Conservation (phyloP, 1,140 invertebrate genomes). For the Drosophila hydei region DNA sequence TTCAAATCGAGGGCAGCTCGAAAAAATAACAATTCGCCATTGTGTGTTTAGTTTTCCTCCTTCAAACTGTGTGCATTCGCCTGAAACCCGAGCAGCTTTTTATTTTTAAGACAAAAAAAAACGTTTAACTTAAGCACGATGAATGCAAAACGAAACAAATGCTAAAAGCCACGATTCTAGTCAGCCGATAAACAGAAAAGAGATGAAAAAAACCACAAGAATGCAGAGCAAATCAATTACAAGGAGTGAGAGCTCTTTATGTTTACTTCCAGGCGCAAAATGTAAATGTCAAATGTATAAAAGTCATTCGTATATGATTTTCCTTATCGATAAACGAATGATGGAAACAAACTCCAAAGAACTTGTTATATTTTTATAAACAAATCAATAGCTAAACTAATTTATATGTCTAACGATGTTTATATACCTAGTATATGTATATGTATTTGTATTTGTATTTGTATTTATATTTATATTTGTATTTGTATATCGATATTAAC, state of each 20-base stretch:
- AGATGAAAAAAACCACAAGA: slow-evolving; percentile 22
- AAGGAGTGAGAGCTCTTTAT: slow-evolving; percentile 56
- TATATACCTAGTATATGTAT: slow-evolving; percentile 42
- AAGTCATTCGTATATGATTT: slow-evolving; percentile 63
- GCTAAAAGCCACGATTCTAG: slow-evolving; percentile 30
- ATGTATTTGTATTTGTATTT: slow-evolving; percentile 51
- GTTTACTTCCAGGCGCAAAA: slow-evolving; percentile 27
- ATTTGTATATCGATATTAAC: slow-evolving; percentile 31
- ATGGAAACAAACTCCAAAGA: slow-evolving; percentile 62
- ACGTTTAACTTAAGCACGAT: slow-evolving; percentile 4
- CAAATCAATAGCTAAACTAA: slow-evolving; percentile 48
- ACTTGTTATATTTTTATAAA: slow-evolving; percentile 81
- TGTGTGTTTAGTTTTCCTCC: slow-evolving; percentile 44
- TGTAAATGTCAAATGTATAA: slow-evolving; percentile 46
- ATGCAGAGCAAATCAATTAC: slow-evolving; percentile 36
- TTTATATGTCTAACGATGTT: slow-evolving; percentile 44
- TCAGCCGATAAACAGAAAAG: slow-evolving; percentile 14
- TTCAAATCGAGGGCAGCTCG: slow-evolving; percentile 5
- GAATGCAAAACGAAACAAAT: slow-evolving; percentile 22
- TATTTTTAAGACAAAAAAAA: slow-evolving; percentile 13
- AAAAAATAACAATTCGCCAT: slow-evolving; percentile 24
- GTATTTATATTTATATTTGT: slow-evolving; percentile 43
- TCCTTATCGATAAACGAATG: slow-evolving; percentile 45
- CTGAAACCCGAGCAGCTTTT: slow-evolving; percentile 23
- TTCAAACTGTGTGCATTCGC: slow-evolving; percentile 13